Evolutionary conservation across 2,113 vertebrate genomes (phyloP).

Genomic region (Oryzias woworae): DNA sequence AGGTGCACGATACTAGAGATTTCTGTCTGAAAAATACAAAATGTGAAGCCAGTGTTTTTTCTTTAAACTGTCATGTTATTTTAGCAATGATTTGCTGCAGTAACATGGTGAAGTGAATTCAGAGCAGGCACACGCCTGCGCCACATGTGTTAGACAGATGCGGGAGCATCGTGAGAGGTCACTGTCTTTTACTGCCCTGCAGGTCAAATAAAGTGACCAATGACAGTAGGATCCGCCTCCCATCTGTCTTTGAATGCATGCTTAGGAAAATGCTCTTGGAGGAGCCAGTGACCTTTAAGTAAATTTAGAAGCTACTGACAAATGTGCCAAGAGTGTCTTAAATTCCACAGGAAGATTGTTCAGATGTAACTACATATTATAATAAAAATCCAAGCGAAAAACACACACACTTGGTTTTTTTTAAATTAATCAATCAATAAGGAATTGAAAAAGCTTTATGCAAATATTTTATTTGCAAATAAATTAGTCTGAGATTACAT

Average conservation of each 20-base stretch:
- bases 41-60: neutral
- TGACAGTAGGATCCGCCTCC: slow-evolving; percentile 14
- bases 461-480: neutral
- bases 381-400: too few species aligned
- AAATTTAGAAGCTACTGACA: too few species aligned
- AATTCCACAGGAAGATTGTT: too few species aligned
- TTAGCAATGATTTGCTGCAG: too few species aligned
- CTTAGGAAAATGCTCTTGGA: slow-evolving; percentile 14
- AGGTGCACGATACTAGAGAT: neutral
- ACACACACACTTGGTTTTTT: too few species aligned
- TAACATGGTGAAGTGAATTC: neutral
- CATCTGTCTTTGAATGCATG: slow-evolving; percentile 1
- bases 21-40: neutral
- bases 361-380: too few species aligned
- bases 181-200: slow-evolving; percentile 1
- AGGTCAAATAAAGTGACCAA: slow-evolving; percentile 20
- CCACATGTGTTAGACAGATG: slow-evolving; percentile 8
- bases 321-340: too few species aligned
- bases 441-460: neutral
- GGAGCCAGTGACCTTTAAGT: slow-evolving; percentile 6
- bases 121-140: neutral
- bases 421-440: too few species aligned
- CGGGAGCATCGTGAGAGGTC: slow-evolving; percentile 18
- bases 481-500: neutral
- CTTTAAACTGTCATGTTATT: neutral